These are phyloP conservation scores for Myripristis jacobus DNA, from an alignment of 2,797 vertebrate genomes.

Conservation along the genomic window DNA sequence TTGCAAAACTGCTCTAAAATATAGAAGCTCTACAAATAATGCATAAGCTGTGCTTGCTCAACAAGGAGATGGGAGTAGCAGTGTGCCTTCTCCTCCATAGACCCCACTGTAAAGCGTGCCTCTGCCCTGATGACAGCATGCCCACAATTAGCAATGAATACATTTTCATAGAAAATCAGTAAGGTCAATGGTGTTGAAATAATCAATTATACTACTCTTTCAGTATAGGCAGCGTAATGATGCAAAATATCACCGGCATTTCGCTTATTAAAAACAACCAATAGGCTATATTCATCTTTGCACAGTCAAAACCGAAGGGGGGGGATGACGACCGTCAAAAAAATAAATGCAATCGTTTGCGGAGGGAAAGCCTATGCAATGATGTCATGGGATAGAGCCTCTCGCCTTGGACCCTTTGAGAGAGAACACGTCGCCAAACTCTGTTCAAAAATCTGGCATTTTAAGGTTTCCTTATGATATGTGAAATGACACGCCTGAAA, in stretches of 20 bases:
- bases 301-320: conserved; percentile 23
- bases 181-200: conserved; percentile 5
- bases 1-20: conserved; percentile 48
- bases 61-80: conserved; percentile 47
- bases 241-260: conserved; percentile 30
- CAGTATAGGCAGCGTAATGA: conserved; percentile 5
- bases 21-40: conserved; percentile 74
- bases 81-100: conserved; percentile 37
- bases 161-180: conserved; percentile 19
- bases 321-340: conserved; percentile 21
- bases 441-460: conserved; percentile 37
- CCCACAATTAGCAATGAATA: conserved; percentile 30
- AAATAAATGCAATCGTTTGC: conserved; percentile 56
- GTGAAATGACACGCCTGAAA: fast-evolving
- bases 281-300: conserved; percentile 15
- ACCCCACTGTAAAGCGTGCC: conserved; percentile 32
- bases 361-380: conserved; percentile 67
- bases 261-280: conserved; percentile 17
- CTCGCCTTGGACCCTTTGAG: conserved; percentile 1
- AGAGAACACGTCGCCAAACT: conserved; percentile 24
- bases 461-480: neutral
- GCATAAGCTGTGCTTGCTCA: conserved; percentile 61
- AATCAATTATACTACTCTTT: neutral
- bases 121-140: conserved; percentile 35
- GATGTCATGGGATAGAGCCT: conserved; percentile 69